Evolutionary conservation across 2,113 vertebrate genomes (phyloP).

Genomic region (Engystomops pustulosus): DNA sequence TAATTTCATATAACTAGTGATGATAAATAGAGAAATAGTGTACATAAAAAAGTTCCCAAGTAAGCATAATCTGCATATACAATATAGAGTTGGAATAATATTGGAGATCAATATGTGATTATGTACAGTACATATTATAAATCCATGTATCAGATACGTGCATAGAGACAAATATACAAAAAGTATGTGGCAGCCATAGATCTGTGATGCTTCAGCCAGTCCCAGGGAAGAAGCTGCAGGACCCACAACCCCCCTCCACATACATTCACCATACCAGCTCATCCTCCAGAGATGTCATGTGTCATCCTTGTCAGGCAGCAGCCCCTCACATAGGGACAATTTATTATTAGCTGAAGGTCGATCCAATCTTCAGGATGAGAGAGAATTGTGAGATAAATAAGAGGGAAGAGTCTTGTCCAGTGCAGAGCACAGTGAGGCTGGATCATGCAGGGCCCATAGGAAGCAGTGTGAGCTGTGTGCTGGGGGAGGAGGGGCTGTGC

Average conservation of each 20-base stretch:
- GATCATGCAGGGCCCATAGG: background rate
- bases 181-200: background rate
- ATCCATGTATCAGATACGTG: background rate
- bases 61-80: background rate
- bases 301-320: conserved; percentile 66
- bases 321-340: conserved; percentile 71
- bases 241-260: background rate
- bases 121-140: too few relatives aligned
- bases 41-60: too few relatives aligned
- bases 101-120: too few relatives aligned
- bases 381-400: background rate
- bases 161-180: background rate
- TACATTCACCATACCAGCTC: conserved; percentile 51
- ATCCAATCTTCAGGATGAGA: conserved; percentile 72
- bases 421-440: background rate
- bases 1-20: too few relatives aligned
- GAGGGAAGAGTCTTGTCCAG: background rate
- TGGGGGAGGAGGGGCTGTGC: conserved; percentile 71
- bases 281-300: conserved; percentile 58
- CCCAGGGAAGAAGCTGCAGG: conserved; percentile 10
- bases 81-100: too few relatives aligned
- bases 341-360: conserved; percentile 75
- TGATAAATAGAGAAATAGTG: too few relatives aligned
- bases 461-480: conserved; percentile 65
- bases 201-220: background rate